Conservation (phyloP, 2,888 invertebrate species). For the Drosophila villosipedis region DNA sequence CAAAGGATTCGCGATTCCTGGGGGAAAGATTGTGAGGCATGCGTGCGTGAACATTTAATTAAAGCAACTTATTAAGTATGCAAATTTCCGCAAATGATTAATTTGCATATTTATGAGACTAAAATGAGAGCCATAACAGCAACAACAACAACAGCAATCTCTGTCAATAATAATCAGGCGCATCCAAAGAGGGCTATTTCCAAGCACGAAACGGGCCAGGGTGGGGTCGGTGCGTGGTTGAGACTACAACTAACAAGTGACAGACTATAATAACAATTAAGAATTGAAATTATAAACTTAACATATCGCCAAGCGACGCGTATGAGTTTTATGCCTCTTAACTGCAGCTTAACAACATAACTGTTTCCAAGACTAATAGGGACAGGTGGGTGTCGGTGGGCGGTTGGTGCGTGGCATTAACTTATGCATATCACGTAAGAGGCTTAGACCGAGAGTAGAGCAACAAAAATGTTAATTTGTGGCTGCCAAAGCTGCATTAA, state of each 20-base stretch:
- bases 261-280: slow-evolving; percentile 68
- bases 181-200: not conserved
- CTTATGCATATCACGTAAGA: slow-evolving; percentile 45
- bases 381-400: not conserved
- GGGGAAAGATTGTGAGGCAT: slow-evolving; percentile 75
- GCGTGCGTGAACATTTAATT: slow-evolving; percentile 82
- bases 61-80: slow-evolving; percentile 82
- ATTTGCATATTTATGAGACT: slow-evolving; percentile 86
- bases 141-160: slow-evolving; percentile 35
- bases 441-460: slow-evolving; percentile 16
- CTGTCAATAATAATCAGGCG: slow-evolving; percentile 76
- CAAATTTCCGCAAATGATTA: slow-evolving; percentile 81
- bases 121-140: slow-evolving; percentile 86
- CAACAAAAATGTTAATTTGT: slow-evolving; percentile 31
- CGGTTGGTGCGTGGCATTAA: not conserved
- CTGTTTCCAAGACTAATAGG: slow-evolving; percentile 59
- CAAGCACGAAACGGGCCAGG: not conserved
- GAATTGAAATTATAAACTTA: slow-evolving; percentile 82
- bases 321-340: slow-evolving; percentile 76
- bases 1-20: slow-evolving; percentile 46
- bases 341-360: slow-evolving; percentile 75
- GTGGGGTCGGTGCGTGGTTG: not conserved
- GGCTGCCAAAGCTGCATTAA: slow-evolving; percentile 16
- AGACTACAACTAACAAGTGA: slow-evolving; percentile 20
- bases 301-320: slow-evolving; percentile 69